A percentile compares a stretch with the other conserved stretches of the same genome.
phyloP scores from a whole-genome alignment of 2,113 vertebrate genomes.

The Phrynosoma platyrhinos region DNA sequence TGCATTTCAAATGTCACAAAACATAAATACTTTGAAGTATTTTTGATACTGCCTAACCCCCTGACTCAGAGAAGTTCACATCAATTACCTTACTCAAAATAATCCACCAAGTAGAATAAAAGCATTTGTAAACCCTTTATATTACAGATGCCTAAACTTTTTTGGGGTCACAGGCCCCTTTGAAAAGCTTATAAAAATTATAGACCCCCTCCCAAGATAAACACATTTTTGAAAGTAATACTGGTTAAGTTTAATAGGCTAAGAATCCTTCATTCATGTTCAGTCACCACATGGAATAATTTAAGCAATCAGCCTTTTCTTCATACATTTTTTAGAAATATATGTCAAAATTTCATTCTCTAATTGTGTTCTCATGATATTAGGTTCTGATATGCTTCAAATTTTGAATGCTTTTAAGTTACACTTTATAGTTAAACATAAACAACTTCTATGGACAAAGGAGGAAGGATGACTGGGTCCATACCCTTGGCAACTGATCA shows the following conservation, averaged over 20 bases:
- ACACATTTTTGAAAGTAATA: no score
- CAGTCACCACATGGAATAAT: not conserved
- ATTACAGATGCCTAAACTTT: no score
- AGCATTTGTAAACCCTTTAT: not conserved
- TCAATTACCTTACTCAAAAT: conserved; percentile 12
- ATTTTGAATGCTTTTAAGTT: no score
- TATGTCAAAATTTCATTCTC: not conserved
- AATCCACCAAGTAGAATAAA: conserved; percentile 26
- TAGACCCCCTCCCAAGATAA: no score
- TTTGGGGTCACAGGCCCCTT: no score
- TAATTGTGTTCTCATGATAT: not conserved
- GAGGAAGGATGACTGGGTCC: not conserved
- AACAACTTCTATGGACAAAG: not conserved
- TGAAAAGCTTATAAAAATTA: no score
- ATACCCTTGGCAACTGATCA: no score
- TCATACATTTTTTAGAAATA: not conserved
- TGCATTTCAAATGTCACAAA: conserved; percentile 3
- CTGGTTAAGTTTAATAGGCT: no score
- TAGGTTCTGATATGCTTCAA: not conserved
- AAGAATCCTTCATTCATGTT: not conserved
- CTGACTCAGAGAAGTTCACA: conserved; percentile 8
- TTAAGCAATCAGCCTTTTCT: not conserved
- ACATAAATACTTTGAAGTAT: not conserved
- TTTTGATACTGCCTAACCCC: not conserved
- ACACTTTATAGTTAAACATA: no score